Evolutionary conservation across 2,888 invertebrate species (phyloP), one percentile per base, ranked within the genome.

Genomic region (Stenotaenia linearis): DNA sequence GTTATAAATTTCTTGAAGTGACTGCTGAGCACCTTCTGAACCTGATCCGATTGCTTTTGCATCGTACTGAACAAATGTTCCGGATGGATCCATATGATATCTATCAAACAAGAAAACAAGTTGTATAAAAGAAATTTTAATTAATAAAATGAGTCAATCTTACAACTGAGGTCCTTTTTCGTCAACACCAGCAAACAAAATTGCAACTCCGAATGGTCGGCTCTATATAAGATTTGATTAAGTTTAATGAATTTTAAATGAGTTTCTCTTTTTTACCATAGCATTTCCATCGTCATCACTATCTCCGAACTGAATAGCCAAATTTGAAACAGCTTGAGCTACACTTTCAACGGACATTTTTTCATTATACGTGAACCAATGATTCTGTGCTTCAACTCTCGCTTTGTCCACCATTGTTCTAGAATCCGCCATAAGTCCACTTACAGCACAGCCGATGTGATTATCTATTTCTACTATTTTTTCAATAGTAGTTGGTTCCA

Each of bases 11-110:
- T 92, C 92, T 85, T 92, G 91, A 75, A 92, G 87, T 84, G 96
- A 96, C 87, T 99, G 98, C 86, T 99, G 98, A 76, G 99, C 99
- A 0, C 98, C 99, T 88, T 99, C 99, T 83, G 97, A 97, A 40
- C 98, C 99, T 0, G 99, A 98, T 0, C 99, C 99, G 83, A 99
- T 99, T 1, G 99, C 98, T 88, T 99, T 99, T 37, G 99, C 99
- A 84, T 97, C 94, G 87, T 96, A 99, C 85, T 96, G 94, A 81
- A 98, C 96, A 87, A 96, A 99, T 0, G 99, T 99, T 32, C 98
- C 98, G 56, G 97, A 98, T 7, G 98, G 99, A 87, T 99, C 99
- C 95, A 99, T 96, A 86, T 99, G 98, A 89, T 92, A 89, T 79
- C 84, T 84, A 76, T 28, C 78, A 79, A 18, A 6, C 9, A 18